Percentiles rank a stretch among this genome's conserved stretches.
These are phyloP conservation scores for Sclerodermus sp. DNA, from an alignment of 2,888 invertebrate genomes.

Conservation along the genomic window DNA sequence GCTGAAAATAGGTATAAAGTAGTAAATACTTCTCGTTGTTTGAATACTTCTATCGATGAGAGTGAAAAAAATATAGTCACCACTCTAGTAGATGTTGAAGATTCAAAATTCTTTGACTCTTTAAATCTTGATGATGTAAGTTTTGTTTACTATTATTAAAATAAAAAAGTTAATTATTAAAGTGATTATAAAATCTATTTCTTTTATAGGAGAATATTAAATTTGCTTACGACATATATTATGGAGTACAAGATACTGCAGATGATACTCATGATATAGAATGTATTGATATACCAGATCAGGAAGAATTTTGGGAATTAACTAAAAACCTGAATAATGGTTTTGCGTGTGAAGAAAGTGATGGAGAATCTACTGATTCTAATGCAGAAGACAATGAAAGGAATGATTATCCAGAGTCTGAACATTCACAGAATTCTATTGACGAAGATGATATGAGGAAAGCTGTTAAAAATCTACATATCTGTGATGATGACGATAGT, in stretches of 20 bases:
- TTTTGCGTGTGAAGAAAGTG: no score
- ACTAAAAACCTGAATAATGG: constrained; percentile 41
- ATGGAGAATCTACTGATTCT: constrained; percentile 58
- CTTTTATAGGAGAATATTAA: no score
- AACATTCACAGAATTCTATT: no score
- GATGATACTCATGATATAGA: constrained; percentile 57
- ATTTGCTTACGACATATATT: constrained; percentile 67
- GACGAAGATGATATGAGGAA: constrained; percentile 13
- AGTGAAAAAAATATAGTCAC: constrained; percentile 44
- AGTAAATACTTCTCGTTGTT: constrained; percentile 63
- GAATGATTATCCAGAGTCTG: constrained; percentile 78
- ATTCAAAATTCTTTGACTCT: constrained; percentile 19
- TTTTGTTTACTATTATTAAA: no score
- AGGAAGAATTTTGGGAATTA: constrained; percentile 52
- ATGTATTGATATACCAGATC: constrained; percentile 54
- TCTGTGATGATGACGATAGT: neutral
- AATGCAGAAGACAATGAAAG: constrained; percentile 77
- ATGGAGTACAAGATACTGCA: constrained; percentile 60
- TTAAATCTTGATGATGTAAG: no score
- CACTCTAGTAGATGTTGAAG: constrained; percentile 66
- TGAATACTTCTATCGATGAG: constrained; percentile 34
- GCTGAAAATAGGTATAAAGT: constrained; percentile 64
- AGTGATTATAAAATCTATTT: no score
- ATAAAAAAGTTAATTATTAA: no score
- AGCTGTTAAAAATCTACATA: constrained; percentile 1